These are phyloP conservation scores for Collichthys lucidus DNA, from an alignment of 2,113 vertebrate genomes.

Conservation along the genomic window DNA sequence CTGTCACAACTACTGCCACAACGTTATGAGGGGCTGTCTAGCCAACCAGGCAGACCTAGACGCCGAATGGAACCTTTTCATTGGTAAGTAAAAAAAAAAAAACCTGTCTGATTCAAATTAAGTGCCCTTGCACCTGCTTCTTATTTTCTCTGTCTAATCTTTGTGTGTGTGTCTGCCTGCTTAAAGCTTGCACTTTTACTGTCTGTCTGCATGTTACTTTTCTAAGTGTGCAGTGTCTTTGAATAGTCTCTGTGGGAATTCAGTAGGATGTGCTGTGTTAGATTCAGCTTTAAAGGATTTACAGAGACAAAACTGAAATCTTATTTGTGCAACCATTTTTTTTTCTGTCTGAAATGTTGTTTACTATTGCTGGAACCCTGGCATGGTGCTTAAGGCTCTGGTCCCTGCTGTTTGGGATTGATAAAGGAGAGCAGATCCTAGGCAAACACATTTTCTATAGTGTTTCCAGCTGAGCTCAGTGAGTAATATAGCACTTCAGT, in stretches of 20 bases:
- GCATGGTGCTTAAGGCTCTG: slow-evolving; percentile 74
- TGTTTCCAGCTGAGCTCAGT: slow-evolving; percentile 80
- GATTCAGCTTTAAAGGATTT: slow-evolving; percentile 79
- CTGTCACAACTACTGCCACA: slow-evolving; percentile 97
- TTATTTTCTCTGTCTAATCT: slow-evolving; percentile 7
- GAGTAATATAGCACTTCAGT: slow-evolving; percentile 80
- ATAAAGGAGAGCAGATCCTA: slow-evolving; percentile 81
- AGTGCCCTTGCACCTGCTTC: slow-evolving; percentile 27
- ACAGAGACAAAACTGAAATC: slow-evolving; percentile 79
- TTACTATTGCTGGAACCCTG: slow-evolving; percentile 71
- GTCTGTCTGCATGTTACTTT: slow-evolving; percentile 53
- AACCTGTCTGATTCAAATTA: slow-evolving; percentile 13
- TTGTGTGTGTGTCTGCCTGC: slow-evolving; percentile 12
- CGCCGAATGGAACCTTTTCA: slow-evolving; percentile 97
- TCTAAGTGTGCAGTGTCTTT: slow-evolving; percentile 56
- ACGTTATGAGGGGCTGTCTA: slow-evolving; percentile 98
- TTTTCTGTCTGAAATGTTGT: slow-evolving; percentile 71
- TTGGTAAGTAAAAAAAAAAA: slow-evolving; percentile 87
- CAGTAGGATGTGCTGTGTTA: slow-evolving; percentile 67
- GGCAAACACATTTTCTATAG: slow-evolving; percentile 82
- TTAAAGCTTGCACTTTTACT: slow-evolving; percentile 41
- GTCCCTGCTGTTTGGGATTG: slow-evolving; percentile 82
- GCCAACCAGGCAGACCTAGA: slow-evolving; percentile 99
- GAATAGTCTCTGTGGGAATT: slow-evolving; percentile 66
- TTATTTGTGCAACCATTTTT: slow-evolving; percentile 75